Base-by-base conservation (phyloP, 2,797 vertebrate genomes). In the Alcedo quadribrachys region DNA sequence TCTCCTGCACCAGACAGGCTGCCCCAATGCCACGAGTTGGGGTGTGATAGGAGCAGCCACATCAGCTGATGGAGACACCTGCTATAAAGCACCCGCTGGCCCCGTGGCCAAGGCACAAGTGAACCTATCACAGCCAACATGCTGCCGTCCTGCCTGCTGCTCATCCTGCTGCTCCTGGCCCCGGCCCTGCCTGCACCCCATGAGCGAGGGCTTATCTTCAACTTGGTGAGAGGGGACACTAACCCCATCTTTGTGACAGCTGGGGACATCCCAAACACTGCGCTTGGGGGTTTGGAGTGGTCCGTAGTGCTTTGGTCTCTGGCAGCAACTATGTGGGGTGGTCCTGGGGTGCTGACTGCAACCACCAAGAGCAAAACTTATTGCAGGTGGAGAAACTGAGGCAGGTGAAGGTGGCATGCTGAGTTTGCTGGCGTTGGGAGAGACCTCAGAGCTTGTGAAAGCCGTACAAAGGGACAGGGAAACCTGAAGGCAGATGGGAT, bases 181-280 rank as follows among this genome's bases (percentile, higher is more conserved):
- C 90, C 84, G 0, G 81, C 94, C 45, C 65, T 88, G 89, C 3
- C 68, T 0, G 73, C 37, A 0, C 85, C 83, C 0, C 78, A 91
- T 0, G 70, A 96, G 33, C 91, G 87, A n/a, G 97, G 97, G 15
- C 40, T 98, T 68, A 2, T 98, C 69, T 3, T 97, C 25, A 96
- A 95, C 87, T 90, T 98, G 98, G 98, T 98, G 92, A 97, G 95
- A 69, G 48, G 48, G 69, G 60, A 55, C 17, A 13, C 11, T 3
- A 1, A 19, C 10, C 13, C 27, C 2, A 1, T 0, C 20, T 69
- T 15, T 2, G 48, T 12, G 22, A 32, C 20, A 18, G 12, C 17
- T 1, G 0, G 51, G 53, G 14, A 45, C 9, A 2, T 12, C 46
- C 55, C 2, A 1, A 6, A 8, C 8, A 43, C 60, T 24, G 57